phyloP scores from a whole-genome alignment of 1,140 invertebrate genomes.

The Drosophila trapezifrons region DNA sequence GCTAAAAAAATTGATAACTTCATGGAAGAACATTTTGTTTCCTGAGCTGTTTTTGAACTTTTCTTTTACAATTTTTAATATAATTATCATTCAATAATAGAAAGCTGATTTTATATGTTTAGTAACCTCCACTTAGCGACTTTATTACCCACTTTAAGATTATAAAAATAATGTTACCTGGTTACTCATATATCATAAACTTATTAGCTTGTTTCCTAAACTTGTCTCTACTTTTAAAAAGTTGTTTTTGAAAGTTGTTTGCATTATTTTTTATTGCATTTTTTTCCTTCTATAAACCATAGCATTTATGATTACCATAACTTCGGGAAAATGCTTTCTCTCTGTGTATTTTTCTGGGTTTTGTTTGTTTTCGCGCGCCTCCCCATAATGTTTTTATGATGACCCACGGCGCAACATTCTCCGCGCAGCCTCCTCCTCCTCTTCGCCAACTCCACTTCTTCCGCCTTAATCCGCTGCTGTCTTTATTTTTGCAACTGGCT shows the following conservation, averaged over 20 bases:
- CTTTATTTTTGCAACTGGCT: constrained; percentile 75
- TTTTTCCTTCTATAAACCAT: neutral
- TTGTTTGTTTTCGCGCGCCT: constrained; percentile 69
- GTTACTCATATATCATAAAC: neutral
- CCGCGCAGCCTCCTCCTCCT: constrained; percentile 22
- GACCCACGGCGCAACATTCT: constrained; percentile 67
- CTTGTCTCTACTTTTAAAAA: neutral
- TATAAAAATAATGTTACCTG: neutral
- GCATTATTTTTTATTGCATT: neutral
- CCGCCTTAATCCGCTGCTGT: constrained; percentile 69
- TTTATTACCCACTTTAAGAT: neutral
- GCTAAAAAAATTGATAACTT: neutral
- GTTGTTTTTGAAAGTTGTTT: neutral
- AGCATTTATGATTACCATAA: neutral
- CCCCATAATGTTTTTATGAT: constrained; percentile 80
- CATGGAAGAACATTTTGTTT: neutral
- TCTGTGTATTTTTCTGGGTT: constrained; percentile 21
- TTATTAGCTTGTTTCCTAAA: neutral
- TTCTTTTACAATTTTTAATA: neutral
- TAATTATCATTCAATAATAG: too few relatives aligned
- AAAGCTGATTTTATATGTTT: too few relatives aligned
- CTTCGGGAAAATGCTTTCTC: constrained; percentile 5
- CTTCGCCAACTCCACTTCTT: too few relatives aligned
- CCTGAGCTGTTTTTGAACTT: too few relatives aligned
- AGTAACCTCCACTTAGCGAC: too few relatives aligned